Conservation (phyloP, 2,113 vertebrate genomes). For the Zingel zingel region DNA sequence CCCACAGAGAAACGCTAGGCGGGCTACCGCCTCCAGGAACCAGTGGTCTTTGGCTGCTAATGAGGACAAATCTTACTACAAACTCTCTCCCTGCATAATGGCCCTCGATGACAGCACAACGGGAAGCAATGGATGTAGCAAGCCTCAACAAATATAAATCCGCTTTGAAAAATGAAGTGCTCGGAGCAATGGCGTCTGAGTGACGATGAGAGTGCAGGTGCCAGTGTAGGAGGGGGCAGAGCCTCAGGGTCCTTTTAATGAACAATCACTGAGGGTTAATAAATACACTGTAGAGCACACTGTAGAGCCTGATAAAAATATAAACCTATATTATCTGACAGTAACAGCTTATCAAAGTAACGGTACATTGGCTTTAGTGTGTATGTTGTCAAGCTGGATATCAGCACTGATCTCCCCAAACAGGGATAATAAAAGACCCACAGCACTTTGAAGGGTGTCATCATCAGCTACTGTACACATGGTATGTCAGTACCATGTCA, state of each 20-base stretch:
- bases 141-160: conserved; percentile 39
- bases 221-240: neutral
- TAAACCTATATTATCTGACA: neutral
- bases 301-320: neutral
- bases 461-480: neutral
- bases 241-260: neutral
- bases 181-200: neutral
- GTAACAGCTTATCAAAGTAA: neutral
- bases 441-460: neutral
- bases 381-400: neutral
- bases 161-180: conserved; percentile 18
- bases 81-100: conserved; percentile 17
- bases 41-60: conserved; percentile 66
- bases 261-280: neutral
- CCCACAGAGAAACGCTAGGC: conserved; percentile 18
- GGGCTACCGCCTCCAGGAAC: conserved; percentile 58
- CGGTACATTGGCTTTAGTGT: neutral
- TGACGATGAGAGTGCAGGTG: conserved; percentile 32
- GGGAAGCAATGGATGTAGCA: conserved; percentile 8
- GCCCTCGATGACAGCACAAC: conserved; percentile 19
- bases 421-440: neutral
- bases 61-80: conserved; percentile 54
- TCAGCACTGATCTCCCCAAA: neutral
- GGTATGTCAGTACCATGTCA: neutral
- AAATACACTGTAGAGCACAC: neutral